phyloP scores from a whole-genome alignment of 2,888 invertebrate species.

The Athetis lepigone region DNA sequence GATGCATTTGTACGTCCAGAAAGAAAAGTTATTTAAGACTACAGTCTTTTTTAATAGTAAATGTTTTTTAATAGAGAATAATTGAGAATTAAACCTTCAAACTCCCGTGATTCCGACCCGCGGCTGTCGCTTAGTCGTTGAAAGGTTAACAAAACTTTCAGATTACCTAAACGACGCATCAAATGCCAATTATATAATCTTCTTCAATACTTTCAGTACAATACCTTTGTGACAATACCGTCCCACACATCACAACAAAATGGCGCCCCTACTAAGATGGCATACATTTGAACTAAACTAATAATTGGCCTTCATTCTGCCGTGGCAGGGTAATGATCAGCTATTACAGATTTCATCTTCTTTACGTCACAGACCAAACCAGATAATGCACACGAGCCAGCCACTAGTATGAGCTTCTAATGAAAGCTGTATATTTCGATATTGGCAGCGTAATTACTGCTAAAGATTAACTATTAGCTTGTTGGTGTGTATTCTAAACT shows the following conservation, averaged over 20 bases:
- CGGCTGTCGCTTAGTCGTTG: too few relatives aligned
- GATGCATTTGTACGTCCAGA: too few relatives aligned
- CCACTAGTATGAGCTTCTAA: constrained; percentile 43
- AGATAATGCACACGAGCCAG: constrained; percentile 57
- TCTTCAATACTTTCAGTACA: too few relatives aligned
- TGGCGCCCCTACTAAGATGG: constrained; percentile 46
- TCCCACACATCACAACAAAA: not conserved
- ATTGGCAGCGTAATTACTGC: constrained; percentile 73
- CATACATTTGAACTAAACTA: constrained; percentile 55
- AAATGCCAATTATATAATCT: too few relatives aligned
- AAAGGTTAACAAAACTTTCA: too few relatives aligned
- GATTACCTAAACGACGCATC: too few relatives aligned
- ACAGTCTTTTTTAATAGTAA: too few relatives aligned
- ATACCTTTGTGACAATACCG: too few relatives aligned
- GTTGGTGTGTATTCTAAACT: constrained; percentile 30
- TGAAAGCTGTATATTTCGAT: constrained; percentile 68
- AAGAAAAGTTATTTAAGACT: too few relatives aligned
- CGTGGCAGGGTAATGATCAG: constrained; percentile 62
- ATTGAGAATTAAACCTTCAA: too few relatives aligned
- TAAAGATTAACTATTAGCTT: constrained; percentile 60
- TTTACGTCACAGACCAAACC: constrained; percentile 54
- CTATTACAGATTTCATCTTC: constrained; percentile 65
- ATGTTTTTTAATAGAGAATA: too few relatives aligned
- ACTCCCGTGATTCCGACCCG: too few relatives aligned
- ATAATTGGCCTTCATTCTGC: constrained; percentile 55